Evolutionary conservation across 2,113 vertebrate species (phyloP), one percentile per base, ranked within the genome.

Genomic region (Heterotis niloticus): DNA sequence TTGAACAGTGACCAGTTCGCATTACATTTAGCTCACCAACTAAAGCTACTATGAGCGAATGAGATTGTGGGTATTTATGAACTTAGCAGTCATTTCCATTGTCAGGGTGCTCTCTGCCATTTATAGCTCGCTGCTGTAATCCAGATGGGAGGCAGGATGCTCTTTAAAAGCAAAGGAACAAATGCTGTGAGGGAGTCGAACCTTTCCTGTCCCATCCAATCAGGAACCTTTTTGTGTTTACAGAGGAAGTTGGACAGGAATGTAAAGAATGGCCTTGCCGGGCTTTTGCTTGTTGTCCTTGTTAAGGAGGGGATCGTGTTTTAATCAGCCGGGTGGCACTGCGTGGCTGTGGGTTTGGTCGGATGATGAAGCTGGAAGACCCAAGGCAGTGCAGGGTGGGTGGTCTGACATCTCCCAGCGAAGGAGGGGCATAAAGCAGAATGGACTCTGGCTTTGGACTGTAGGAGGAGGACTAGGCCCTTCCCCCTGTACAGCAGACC

Each of bases 371-470:
- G 23, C 10, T 44, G 57, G 65, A 79, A 76, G 72, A 79, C 28
- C 80, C 57, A 80, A 54, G 20, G 77, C 75, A 71, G 17, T 26
- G n/a, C 81, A 66, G 79, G 29, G 77, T 84, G 82, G 79, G 76
- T 83, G 85, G 82, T 77, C 69, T 74, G 0, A 10, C 10, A 66
- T 24, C 64, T 65, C 60, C 54, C 52, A 56, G 76, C 83, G 26
- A 44, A 29, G 26, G 20, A 51, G 12, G 0, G 4, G 4, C 66
- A 28, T 34, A 13, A 68, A 16, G 26, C 16, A 74, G 78, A 44
- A 74, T 34, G 56, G 24, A 28, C 59, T 51, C 59, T 14, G 7
- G 34, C 34, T 7, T 64, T 56, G 64, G 18, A 51, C 20, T 60
- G 64, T 26, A 66, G 12, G 64, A 23, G 70, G 26, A 29, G 24